Evolutionary conservation across 2,113 vertebrate genomes (phyloP).

Genomic region (Antechinus flavipes): DNA sequence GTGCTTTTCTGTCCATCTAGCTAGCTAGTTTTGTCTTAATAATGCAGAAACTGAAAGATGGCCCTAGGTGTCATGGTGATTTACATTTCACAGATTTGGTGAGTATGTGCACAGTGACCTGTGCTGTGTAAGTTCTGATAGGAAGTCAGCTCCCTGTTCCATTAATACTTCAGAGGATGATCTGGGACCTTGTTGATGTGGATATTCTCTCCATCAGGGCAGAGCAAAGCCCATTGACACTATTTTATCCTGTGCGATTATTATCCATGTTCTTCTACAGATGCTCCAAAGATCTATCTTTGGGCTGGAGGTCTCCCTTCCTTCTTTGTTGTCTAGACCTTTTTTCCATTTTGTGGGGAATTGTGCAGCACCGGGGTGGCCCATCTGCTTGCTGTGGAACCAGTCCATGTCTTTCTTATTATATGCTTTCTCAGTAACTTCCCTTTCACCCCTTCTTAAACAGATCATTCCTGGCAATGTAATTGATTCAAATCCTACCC

Average conservation of each 20-base stretch:
- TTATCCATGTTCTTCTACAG: background rate
- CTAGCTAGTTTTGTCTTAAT: background rate
- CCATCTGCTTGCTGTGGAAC: background rate
- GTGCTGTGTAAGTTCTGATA: background rate
- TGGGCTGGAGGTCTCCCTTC: no score
- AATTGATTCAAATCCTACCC: background rate
- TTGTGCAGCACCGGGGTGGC: no score
- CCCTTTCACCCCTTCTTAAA: background rate
- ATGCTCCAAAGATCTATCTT: no score
- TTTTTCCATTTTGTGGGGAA: no score
- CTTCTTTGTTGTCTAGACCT: no score
- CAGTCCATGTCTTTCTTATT: background rate
- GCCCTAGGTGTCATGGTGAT: background rate
- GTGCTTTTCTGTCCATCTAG: background rate
- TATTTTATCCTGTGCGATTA: background rate
- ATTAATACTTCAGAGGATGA: background rate
- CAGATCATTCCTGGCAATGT: background rate
- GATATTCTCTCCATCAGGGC: background rate
- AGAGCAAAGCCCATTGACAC: background rate
- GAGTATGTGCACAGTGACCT: background rate
- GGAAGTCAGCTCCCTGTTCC: background rate
- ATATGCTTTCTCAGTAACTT: background rate
- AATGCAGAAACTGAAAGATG: background rate
- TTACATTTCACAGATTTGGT: background rate
- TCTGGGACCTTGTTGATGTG: background rate